Conservation (phyloP, 2,797 vertebrate genomes). For the Sylvia borin region DNA sequence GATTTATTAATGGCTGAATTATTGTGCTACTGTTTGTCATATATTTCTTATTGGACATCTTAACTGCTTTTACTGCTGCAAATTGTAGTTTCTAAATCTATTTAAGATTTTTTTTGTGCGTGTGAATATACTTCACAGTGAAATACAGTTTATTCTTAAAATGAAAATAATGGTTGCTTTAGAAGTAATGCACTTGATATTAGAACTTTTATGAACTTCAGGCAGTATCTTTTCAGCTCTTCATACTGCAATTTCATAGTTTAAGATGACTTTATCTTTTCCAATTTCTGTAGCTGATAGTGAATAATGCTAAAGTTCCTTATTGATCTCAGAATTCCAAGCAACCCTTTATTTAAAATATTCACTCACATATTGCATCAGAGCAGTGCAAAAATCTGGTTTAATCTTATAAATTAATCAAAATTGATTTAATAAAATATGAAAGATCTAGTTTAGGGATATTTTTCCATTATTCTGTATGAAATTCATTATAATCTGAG, state of each 20-base stretch:
- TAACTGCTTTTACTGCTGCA: conserved; percentile 39
- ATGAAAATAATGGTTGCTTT: conserved; percentile 17
- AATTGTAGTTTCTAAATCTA: conserved; percentile 41
- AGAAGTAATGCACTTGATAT: conserved; percentile 6
- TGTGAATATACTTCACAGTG: background rate
- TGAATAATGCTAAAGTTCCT: background rate
- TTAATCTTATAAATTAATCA: conserved; percentile 23
- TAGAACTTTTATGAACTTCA: conserved; percentile 5
- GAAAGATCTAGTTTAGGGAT: background rate
- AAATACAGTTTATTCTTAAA: conserved; percentile 17
- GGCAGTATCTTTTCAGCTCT: background rate
- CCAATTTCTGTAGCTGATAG: background rate
- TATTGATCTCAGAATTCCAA: background rate
- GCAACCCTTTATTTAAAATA: conserved; percentile 1
- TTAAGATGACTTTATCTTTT: background rate
- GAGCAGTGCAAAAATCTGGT: background rate
- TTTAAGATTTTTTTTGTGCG: background rate
- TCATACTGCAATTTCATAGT: background rate
- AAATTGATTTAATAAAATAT: background rate
- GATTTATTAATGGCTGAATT: conserved; percentile 44
- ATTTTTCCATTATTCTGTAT: background rate
- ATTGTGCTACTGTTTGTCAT: conserved; percentile 21
- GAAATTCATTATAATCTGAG: background rate
- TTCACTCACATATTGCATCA: background rate
- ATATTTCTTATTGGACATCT: conserved; percentile 5